Conservation (phyloP, 2,888 invertebrate genomes). For the Xestobium rufovillosum region DNA sequence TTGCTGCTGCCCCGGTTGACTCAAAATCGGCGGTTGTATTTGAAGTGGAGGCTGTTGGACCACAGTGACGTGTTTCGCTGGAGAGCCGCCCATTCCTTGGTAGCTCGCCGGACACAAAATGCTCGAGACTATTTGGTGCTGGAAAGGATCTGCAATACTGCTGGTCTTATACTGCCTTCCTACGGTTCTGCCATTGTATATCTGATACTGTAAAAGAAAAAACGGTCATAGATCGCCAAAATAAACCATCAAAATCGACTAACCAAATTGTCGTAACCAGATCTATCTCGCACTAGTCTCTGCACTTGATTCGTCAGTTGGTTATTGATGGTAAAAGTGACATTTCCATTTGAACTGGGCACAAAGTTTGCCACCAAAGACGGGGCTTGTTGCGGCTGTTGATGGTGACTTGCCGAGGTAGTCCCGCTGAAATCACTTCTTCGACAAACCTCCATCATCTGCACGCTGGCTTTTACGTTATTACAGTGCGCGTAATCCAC, state of each 20-base stretch:
- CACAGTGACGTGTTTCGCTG: constrained; percentile 63
- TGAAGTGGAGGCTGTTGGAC: constrained; percentile 64
- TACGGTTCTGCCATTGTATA: constrained; percentile 65
- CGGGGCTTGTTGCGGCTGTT: constrained; percentile 44
- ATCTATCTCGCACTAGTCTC: constrained; percentile 61
- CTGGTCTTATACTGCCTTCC: constrained; percentile 57
- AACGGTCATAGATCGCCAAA: constrained; percentile 4
- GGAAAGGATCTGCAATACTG: constrained; percentile 73
- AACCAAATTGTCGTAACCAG: constrained; percentile 72
- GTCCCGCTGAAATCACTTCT: constrained; percentile 44
- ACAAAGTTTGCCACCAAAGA: constrained; percentile 68
- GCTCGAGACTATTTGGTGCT: constrained; percentile 88
- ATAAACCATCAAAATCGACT: constrained; percentile 24
- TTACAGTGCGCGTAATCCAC: constrained; percentile 95
- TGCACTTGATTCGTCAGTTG: constrained; percentile 71
- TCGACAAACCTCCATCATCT: constrained; percentile 90
- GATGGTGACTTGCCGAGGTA: constrained; percentile 45
- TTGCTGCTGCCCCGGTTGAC: constrained; percentile 78
- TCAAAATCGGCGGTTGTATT: constrained; percentile 71
- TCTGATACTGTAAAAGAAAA: constrained; percentile 58
- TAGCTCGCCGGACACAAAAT: constrained; percentile 86
- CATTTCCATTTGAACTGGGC: constrained; percentile 70
- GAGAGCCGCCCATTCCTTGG: constrained; percentile 63
- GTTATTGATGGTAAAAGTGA: constrained; percentile 92
- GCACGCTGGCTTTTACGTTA: constrained; percentile 93